Evolutionary conservation across 2,113 vertebrate species (phyloP).

Genomic region (Connochaetes taurinus): DNA sequence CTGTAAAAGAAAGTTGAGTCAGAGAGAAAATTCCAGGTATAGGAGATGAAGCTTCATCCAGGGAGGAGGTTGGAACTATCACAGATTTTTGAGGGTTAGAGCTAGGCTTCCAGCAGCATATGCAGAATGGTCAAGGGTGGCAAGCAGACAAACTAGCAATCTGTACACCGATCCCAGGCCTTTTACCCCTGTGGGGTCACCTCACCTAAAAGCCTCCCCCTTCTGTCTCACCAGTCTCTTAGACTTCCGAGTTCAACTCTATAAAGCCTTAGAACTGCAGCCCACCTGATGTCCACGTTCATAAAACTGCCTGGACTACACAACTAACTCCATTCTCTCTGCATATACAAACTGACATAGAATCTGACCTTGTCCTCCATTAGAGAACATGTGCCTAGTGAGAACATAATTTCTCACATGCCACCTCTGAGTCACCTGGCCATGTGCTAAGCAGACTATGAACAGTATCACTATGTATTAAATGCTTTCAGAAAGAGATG

Average conservation of each 20-base stretch:
- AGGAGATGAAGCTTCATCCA: not conserved
- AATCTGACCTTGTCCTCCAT: not conserved
- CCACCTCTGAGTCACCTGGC: not conserved
- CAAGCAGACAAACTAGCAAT: not conserved
- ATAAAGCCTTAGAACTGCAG: not conserved
- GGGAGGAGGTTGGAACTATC: not conserved
- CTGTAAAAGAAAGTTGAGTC: not conserved
- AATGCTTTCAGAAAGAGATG: not conserved
- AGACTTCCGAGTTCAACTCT: not conserved
- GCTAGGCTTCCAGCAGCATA: not conserved
- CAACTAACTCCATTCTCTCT: not conserved
- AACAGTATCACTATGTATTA: not conserved
- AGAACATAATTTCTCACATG: not conserved
- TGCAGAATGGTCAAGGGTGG: not conserved
- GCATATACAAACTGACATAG: not conserved
- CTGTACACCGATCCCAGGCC: rapidly evolving
- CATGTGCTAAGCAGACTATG: not conserved
- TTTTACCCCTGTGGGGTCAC: not conserved
- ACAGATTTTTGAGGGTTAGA: not conserved
- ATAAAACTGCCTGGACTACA: not conserved
- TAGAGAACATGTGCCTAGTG: not conserved
- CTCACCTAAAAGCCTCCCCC: not conserved
- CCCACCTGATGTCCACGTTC: not conserved
- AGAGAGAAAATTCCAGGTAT: not conserved
- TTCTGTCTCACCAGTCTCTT: not conserved